Base-by-base conservation (phyloP, 2,888 invertebrate genomes). In the Beris morrisii region DNA sequence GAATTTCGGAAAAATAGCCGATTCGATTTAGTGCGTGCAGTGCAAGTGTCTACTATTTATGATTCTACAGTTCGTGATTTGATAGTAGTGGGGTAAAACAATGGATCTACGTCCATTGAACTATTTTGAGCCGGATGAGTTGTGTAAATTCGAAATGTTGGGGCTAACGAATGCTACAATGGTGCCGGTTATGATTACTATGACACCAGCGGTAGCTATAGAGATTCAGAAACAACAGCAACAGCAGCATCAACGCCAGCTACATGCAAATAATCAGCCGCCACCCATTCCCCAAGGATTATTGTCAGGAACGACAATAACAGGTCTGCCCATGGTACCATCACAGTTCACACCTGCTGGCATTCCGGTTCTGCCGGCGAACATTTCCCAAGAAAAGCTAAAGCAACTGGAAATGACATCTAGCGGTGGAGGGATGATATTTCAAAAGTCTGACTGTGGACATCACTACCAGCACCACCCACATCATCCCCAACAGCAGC, bases 181-280 rank as follows among this genome's bases (percentile, higher is more conserved):
- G 61, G 61, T 61, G 52, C 61, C 61, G 38, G 61, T 61, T 12
- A 61, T 61, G 61, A 61, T 61, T 38, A 61, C 61, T 22, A 61
- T 61, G 61, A 61, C 50, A 28, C 61, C 61, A 22, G 61, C 61
- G 4, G 28, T 50, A 38, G 61, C 61, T 5, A 32, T 52, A 11
- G 61, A 38, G 4, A 61, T 61, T 4, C 50, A 52, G 9, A 61
- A 50, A 28, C 61, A 61, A 38, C 50, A 61, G 12, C 61, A 61
- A 15, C 61, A 5, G 5, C 61, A 50, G 22, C 22, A 43, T 38
- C 61, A 61, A 50, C 50, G 28, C 50, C 61, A 22, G 61, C 61
- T 13, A 50, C 52, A 11, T 50, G 38, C 11, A 61, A 50, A 12
- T 50, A 50, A 38, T 50, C 61, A 50, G 38, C 43, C 61, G 38